Evolutionary conservation across 2,113 vertebrate genomes (phyloP).

Genomic region (Sardina pilchardus): DNA sequence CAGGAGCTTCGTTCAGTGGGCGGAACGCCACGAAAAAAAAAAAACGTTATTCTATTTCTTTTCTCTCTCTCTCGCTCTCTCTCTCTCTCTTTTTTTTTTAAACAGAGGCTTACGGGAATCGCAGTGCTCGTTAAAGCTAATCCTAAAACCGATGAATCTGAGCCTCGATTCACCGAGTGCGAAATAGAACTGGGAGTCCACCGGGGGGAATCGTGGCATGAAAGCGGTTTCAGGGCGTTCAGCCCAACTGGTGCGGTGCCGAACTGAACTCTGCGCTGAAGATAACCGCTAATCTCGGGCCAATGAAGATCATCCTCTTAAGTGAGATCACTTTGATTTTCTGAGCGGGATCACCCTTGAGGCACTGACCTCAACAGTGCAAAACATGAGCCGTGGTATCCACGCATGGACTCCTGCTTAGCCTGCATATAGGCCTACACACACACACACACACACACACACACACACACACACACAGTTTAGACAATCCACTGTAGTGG

Average conservation of each 20-base stretch:
- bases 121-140: slow-evolving; percentile 18
- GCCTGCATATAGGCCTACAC: not conserved
- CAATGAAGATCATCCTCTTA: slow-evolving; percentile 4
- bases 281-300: not conserved
- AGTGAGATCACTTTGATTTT: slow-evolving; percentile 11
- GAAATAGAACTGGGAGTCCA: slow-evolving; percentile 21
- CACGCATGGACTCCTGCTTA: not conserved
- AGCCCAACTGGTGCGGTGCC: not conserved
- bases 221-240: not conserved
- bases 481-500: no score
- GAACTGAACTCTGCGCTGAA: not conserved
- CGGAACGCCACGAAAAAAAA: slow-evolving; percentile 18
- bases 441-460: no score
- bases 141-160: slow-evolving; percentile 32
- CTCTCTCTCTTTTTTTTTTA: not conserved
- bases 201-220: not conserved
- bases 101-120: slow-evolving; percentile 35
- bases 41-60: not conserved
- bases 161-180: slow-evolving; percentile 26
- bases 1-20: slow-evolving; percentile 17
- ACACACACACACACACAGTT: not conserved
- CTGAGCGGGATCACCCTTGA: not conserved
- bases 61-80: no score
- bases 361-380: not conserved
- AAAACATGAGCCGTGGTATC: not conserved